Evolutionary conservation across 2,113 vertebrate genomes (phyloP), one percentile per base, ranked within the genome.

Genomic region (Brachirus orientalis): DNA sequence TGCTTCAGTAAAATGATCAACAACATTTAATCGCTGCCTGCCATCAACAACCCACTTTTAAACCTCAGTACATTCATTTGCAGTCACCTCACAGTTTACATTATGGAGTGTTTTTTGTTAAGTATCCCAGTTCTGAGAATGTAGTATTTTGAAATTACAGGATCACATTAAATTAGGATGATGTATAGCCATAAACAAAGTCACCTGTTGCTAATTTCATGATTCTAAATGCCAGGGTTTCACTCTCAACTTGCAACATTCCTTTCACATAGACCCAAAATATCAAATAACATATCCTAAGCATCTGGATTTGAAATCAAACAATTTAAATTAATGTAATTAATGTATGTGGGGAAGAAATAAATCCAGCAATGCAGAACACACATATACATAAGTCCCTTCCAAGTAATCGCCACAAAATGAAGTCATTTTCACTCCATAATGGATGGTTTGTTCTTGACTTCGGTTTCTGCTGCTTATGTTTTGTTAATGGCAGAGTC

Each of bases 391-490:
- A 18, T 17, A 33, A 58, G 33, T 35, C 52, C 69, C 56, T 37
- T 59, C 50, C 44, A 60, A 71, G 46, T 47, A 80, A 88, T 75
- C 63, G 44, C 54, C 38, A 57, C 28, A 10, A 36, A 72, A 76
- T 82, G 62, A 75, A 83, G 67, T 77, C 40, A 84, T 85, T 84
- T 80, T 77, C 70, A 72, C 76, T 64, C 65, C 45, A 38, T 80
- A 73, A 90, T 81, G 56, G 72, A 87, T 86, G 69, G 59, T 16
- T 59, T 68, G 69, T 45, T 80, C 77, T 74, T 67, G 65, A 87
- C 75, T 81, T 67, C 53, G 63, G 18, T 77, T 77, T 80, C 76
- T 82, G 67, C 57, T 81, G 61, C 75, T 75, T 81, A 48, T 37
- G 58, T 61, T 80, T 60, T 74, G 50, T 75, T 84, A 72, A 80